Conservation (phyloP, 2,113 vertebrate species). For the Ciconia boyciana region DNA sequence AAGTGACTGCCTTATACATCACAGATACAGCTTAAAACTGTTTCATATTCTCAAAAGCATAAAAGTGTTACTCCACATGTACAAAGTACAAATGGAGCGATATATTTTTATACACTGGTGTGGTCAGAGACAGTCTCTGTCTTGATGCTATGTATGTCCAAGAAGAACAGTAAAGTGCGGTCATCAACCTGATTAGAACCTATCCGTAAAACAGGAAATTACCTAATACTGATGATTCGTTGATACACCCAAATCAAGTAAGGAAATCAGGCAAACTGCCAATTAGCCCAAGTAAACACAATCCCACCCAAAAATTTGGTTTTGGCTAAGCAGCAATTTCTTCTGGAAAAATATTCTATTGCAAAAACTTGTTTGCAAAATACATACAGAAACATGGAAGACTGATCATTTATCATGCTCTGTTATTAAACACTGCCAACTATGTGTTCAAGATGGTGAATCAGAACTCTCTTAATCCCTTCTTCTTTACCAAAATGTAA, state of each 20-base stretch:
- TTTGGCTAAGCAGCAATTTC: neutral
- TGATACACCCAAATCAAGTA: neutral
- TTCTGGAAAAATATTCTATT: neutral
- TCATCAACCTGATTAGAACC: neutral
- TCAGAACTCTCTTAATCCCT: neutral
- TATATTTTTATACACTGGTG: neutral
- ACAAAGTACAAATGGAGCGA: accelerated
- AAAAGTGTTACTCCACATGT: neutral
- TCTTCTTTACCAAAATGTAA: neutral
- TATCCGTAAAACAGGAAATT: neutral
- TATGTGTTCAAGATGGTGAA: neutral
- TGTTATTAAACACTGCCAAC: neutral
- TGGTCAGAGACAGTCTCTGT: neutral
- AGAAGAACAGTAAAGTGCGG: neutral
- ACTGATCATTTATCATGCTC: neutral
- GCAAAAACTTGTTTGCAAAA: neutral
- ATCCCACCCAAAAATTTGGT: neutral
- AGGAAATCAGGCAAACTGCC: neutral
- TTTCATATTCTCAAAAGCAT: neutral
- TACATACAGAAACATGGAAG: neutral
- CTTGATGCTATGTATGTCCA: too few species aligned
- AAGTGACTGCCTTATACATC: neutral
- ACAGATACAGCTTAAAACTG: neutral
- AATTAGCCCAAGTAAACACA: neutral
- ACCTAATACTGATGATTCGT: neutral